Evolutionary conservation across 2,797 vertebrate genomes (phyloP).

Genomic region (Fringilla coelebs): DNA sequence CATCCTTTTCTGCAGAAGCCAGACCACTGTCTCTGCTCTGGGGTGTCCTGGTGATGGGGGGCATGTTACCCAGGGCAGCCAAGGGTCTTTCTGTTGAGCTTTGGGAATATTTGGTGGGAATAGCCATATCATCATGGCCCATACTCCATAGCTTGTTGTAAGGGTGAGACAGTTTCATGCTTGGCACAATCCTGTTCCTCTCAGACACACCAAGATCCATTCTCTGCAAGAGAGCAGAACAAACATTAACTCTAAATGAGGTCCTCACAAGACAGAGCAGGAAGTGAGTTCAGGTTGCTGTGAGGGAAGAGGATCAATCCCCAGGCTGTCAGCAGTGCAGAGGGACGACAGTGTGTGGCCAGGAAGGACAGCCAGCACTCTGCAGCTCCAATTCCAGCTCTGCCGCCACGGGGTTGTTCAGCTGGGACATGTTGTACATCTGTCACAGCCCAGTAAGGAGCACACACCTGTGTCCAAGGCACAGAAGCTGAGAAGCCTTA

Average conservation of each 20-base stretch:
- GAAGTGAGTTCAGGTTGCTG: neutral
- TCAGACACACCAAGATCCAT: slow-evolving; percentile 83
- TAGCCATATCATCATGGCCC: slow-evolving; percentile 78
- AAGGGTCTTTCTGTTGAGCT: slow-evolving; percentile 74
- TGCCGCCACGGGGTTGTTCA: neutral
- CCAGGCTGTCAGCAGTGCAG: neutral
- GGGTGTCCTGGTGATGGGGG: slow-evolving; percentile 56
- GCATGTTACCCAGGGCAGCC: slow-evolving; percentile 61
- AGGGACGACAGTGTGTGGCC: neutral
- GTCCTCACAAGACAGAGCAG: neutral
- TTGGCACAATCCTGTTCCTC: slow-evolving; percentile 80
- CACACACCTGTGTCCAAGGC: neutral
- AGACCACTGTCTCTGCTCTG: slow-evolving; percentile 61
- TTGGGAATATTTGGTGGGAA: slow-evolving; percentile 71
- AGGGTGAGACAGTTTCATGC: slow-evolving; percentile 82
- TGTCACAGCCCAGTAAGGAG: neutral
- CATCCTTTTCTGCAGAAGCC: slow-evolving; percentile 66
- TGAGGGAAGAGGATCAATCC: neutral
- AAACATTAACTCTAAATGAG: neutral
- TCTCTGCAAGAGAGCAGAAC: slow-evolving; percentile 73
- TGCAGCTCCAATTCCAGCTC: neutral
- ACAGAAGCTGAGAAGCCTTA: neutral
- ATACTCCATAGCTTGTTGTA: slow-evolving; percentile 88
- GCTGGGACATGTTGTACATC: neutral
- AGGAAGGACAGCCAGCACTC: neutral